Percentiles rank a stretch among this genome's conserved stretches.
Evolutionary conservation across 2,888 invertebrate species (phyloP).

Genomic region (Tachina fera): DNA sequence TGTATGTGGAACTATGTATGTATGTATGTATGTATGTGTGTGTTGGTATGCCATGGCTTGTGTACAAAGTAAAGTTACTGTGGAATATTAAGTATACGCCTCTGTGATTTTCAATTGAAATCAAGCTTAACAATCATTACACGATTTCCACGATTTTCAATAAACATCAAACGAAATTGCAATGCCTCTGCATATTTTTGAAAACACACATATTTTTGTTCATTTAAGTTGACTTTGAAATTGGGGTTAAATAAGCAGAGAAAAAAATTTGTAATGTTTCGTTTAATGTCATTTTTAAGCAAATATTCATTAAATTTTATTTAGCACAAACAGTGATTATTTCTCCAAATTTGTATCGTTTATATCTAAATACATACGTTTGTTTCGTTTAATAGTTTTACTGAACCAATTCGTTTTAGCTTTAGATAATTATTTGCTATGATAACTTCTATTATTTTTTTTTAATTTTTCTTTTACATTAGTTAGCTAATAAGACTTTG

Average conservation of each 20-base stretch:
- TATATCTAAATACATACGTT: background rate
- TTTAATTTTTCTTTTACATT: background rate
- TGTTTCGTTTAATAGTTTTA: too few species aligned
- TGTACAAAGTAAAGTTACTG: constrained; percentile 23
- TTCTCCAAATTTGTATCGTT: background rate
- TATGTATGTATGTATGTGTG: background rate
- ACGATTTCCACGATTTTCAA: background rate
- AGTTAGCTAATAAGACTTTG: background rate
- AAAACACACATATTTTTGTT: constrained; percentile 60
- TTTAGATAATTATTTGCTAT: background rate
- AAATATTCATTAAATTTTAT: constrained; percentile 26
- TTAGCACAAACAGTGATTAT: constrained; percentile 4
- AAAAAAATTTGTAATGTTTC: constrained; percentile 20
- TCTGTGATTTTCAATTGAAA: background rate
- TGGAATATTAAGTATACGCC: constrained; percentile 57
- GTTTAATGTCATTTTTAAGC: constrained; percentile 30
- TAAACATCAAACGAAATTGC: constrained; percentile 15
- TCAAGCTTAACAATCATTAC: constrained; percentile 26
- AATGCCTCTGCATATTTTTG: constrained; percentile 43
- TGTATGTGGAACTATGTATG: too few species aligned
- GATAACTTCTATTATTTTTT: background rate
- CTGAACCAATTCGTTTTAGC: background rate
- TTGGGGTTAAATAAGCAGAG: constrained; percentile 26
- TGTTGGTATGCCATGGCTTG: background rate
- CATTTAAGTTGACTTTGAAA: constrained; percentile 30